These are phyloP conservation scores for Plectrocnemia conspersa DNA, from an alignment of 1,140 invertebrate genomes.

Conservation along the genomic window DNA sequence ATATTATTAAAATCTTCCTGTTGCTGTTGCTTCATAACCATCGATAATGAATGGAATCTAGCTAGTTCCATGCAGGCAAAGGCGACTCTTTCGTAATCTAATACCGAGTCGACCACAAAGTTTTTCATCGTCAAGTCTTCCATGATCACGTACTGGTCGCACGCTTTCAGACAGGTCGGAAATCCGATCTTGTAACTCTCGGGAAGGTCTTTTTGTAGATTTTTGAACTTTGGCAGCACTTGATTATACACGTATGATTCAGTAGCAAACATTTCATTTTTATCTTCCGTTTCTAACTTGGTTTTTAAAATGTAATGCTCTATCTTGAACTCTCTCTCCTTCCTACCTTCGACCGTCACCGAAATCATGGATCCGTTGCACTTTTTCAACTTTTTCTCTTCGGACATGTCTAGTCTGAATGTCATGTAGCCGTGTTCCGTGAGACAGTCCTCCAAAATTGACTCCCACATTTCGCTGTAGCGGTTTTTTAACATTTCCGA, in stretches of 20 bases:
- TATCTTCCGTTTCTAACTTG: constrained; percentile 12
- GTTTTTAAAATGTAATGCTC: constrained; percentile 23
- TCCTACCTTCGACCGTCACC: constrained; percentile 23
- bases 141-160: constrained; percentile 22
- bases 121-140: constrained; percentile 25
- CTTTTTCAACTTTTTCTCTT: neutral
- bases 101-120: constrained; percentile 3
- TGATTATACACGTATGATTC: constrained; percentile 27
- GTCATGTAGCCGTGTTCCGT: constrained; percentile 9
- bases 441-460: constrained; percentile 13
- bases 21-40: constrained; percentile 38
- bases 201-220: constrained; percentile 16
- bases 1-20: constrained; percentile 38
- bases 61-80: constrained; percentile 42
- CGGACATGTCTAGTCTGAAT: constrained; percentile 3
- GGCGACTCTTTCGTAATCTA: constrained; percentile 38
- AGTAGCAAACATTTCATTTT: constrained; percentile 23
- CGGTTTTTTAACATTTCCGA: constrained; percentile 8
- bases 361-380: neutral
- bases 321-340: constrained; percentile 13
- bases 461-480: constrained; percentile 8
- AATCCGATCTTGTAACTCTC: constrained; percentile 10
- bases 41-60: constrained; percentile 44
- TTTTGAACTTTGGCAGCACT: constrained; percentile 22
- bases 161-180: constrained; percentile 11